These are phyloP conservation scores for Conistra vaccinii DNA, from an alignment of 2,888 invertebrate genomes.

Conservation along the genomic window DNA sequence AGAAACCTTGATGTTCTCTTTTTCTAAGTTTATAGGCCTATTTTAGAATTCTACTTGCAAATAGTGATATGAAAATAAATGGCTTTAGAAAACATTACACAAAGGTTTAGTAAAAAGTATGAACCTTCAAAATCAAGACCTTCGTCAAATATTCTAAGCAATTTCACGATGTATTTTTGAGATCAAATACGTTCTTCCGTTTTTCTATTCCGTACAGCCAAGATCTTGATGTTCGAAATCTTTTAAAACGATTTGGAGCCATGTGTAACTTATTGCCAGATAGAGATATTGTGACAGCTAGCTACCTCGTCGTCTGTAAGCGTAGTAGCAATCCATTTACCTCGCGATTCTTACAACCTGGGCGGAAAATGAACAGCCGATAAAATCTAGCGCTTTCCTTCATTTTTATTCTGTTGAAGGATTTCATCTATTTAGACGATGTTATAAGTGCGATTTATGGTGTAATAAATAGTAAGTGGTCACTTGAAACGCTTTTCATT, in stretches of 20 bases:
- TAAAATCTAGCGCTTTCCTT: slow-evolving; percentile 43
- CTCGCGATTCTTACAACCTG: slow-evolving; percentile 57
- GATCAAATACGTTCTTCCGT: slow-evolving; percentile 26
- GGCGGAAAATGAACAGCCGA: slow-evolving; percentile 52
- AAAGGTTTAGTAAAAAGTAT: background rate
- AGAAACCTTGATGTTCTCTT: too few species aligned
- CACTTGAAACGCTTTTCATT: too few species aligned
- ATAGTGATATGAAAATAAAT: background rate
- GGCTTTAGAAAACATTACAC: background rate
- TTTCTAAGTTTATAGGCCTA: too few species aligned
- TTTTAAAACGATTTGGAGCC: slow-evolving; percentile 61
- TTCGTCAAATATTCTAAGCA: slow-evolving; percentile 19
- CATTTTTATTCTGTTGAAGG: slow-evolving; percentile 24
- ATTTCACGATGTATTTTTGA: slow-evolving; percentile 4
- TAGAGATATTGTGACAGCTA: slow-evolving; percentile 62
- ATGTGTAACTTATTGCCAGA: slow-evolving; percentile 61
- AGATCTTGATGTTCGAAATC: slow-evolving; percentile 56
- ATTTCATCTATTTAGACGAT: slow-evolving; percentile 1
- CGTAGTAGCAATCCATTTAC: slow-evolving; percentile 63
- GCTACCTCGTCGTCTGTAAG: slow-evolving; percentile 55
- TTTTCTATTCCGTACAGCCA: slow-evolving; percentile 42
- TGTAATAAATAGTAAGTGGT: too few species aligned
- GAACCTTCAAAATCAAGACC: background rate
- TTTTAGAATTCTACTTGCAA: background rate
- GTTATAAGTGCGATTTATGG: background rate